These are phyloP conservation scores for Agapostemon virescens DNA, from an alignment of 2,888 invertebrate species.

Conservation along the genomic window DNA sequence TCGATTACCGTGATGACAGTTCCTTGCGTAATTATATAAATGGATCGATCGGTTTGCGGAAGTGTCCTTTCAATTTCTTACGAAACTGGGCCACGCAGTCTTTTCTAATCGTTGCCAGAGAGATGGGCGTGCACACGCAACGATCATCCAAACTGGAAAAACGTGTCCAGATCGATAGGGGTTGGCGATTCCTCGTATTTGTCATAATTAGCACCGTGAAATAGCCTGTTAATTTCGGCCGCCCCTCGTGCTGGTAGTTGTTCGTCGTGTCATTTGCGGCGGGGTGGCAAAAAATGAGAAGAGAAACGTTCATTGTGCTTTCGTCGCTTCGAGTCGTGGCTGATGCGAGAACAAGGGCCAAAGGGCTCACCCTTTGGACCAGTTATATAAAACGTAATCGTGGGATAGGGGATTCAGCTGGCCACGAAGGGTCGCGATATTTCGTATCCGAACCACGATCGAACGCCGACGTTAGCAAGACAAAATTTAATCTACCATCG, in stretches of 20 bases:
- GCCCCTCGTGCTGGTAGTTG: conserved; percentile 21
- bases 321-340: conserved; percentile 23
- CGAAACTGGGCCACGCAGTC: conserved; percentile 21
- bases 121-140: not conserved
- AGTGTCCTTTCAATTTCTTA: conserved; percentile 20
- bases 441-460: conserved; percentile 17
- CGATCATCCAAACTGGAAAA: not conserved
- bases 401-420: conserved; percentile 26
- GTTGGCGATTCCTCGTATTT: conserved; percentile 52
- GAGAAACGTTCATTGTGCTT: conserved; percentile 33
- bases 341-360: conserved; percentile 21
- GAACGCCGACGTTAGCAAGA: not conserved
- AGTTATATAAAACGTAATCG: conserved; percentile 1
- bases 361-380: conserved; percentile 36
- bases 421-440: conserved; percentile 53
- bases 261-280: conserved; percentile 12
- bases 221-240: conserved; percentile 63
- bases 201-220: conserved; percentile 69
- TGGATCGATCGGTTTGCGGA: not conserved
- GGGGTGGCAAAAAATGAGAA: conserved; percentile 7
- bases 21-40: not conserved
- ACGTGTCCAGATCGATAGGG: not conserved
- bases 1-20: not conserved
- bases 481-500: conserved; percentile 43
- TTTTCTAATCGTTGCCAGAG: not conserved